A percentile compares a stretch with the other conserved stretches of the same genome.
phyloP scores from a whole-genome alignment of 2,888 invertebrate genomes.

The Tipula lateralis region DNA sequence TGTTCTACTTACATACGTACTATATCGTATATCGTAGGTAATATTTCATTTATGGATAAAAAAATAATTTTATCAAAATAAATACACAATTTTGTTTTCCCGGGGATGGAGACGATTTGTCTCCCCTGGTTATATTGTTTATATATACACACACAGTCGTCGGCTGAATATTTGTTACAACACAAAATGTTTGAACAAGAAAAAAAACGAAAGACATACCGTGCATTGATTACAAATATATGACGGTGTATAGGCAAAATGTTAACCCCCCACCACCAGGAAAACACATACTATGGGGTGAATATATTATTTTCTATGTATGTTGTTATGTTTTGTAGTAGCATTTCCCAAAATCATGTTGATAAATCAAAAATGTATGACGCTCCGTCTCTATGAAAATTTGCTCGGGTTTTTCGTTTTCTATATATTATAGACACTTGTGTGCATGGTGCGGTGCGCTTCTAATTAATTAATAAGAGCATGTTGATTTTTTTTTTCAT shows the following conservation, averaged over 20 bases:
- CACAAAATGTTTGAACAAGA: neutral
- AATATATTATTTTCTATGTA: neutral
- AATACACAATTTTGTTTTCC: neutral
- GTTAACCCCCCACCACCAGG: neutral
- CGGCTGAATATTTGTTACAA: neutral
- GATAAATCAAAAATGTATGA: slow-evolving; percentile 19
- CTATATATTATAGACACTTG: neutral
- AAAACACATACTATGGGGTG: neutral
- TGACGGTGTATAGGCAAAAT: neutral
- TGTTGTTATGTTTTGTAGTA: neutral
- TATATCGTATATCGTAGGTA: neutral
- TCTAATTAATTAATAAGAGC: slow-evolving; percentile 11
- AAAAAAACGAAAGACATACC: neutral
- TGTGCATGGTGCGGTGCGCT: neutral
- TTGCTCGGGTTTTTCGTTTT: neutral
- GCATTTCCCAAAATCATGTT: neutral
- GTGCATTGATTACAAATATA: slow-evolving; percentile 13
- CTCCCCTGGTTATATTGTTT: neutral
- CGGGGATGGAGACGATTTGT: neutral
- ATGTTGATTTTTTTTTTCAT: neutral
- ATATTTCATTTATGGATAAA: slow-evolving; percentile 6
- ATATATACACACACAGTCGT: neutral
- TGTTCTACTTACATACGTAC: neutral
- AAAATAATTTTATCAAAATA: neutral
- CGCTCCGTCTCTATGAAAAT: neutral